Percentiles rank a stretch among this genome's conserved stretches.
Evolutionary conservation across 2,113 vertebrate genomes (phyloP).

Genomic region (Mola mola): DNA sequence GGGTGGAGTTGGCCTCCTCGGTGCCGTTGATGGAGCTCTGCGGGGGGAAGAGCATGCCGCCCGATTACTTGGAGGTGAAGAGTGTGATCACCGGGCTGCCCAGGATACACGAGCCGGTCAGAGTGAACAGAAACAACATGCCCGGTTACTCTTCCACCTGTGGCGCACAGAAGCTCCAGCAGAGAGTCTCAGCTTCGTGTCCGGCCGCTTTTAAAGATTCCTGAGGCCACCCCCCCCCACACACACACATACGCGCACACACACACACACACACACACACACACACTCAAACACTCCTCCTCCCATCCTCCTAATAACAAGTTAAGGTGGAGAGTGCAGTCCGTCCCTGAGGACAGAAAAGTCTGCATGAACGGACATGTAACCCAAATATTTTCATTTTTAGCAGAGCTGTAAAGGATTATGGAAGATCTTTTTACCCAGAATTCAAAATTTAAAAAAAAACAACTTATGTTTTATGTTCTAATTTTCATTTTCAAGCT

Average conservation of each 20-base stretch:
- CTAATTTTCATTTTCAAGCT: too few species aligned
- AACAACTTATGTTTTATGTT: too few species aligned
- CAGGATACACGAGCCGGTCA: too few species aligned
- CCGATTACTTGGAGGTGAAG: background rate
- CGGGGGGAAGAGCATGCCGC: conserved; percentile 16
- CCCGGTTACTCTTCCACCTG: background rate
- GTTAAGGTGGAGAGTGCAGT: too few species aligned
- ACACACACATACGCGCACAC: conserved; percentile 11
- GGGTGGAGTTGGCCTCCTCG: conserved; percentile 8
- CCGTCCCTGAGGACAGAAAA: too few species aligned
- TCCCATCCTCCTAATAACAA: too few species aligned
- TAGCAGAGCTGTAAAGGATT: too few species aligned
- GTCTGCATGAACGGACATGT: too few species aligned
- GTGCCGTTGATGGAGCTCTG: conserved; percentile 44
- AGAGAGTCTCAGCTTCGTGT: background rate
- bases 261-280: conserved; percentile 7
- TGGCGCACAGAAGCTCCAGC: background rate
- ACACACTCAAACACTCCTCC: background rate
- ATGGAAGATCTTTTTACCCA: too few species aligned
- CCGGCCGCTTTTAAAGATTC: conserved; percentile 51
- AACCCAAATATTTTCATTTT: too few species aligned
- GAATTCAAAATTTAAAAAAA: too few species aligned
- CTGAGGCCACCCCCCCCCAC: conserved; percentile 18
- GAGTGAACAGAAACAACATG: background rate
- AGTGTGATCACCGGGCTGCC: too few species aligned